These are phyloP conservation scores for Polymixis lichenea DNA, from an alignment of 2,888 invertebrate genomes.

Conservation along the genomic window DNA sequence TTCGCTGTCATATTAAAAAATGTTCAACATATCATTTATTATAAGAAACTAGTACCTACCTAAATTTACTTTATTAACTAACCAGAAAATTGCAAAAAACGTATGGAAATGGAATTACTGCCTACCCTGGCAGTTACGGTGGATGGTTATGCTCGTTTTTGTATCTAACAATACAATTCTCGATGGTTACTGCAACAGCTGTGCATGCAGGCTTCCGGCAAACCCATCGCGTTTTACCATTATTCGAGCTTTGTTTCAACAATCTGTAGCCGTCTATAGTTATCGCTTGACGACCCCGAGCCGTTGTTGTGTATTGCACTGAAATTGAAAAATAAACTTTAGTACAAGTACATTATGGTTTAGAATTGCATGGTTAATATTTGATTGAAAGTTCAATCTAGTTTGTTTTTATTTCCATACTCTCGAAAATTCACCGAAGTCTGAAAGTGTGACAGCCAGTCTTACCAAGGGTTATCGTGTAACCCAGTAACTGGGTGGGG, in stretches of 20 bases:
- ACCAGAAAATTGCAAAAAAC: too few relatives aligned
- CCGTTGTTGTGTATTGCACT: slow-evolving; percentile 23
- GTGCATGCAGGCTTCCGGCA: slow-evolving; percentile 29
- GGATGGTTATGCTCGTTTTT: slow-evolving; percentile 34
- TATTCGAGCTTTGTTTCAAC: slow-evolving; percentile 12
- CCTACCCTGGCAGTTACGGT: not conserved
- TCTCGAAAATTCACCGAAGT: too few relatives aligned
- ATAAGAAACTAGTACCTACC: too few relatives aligned
- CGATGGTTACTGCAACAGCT: slow-evolving; percentile 21
- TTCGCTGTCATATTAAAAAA: too few relatives aligned
- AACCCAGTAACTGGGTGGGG: too few relatives aligned
- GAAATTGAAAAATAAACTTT: slow-evolving; percentile 9
- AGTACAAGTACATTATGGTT: not conserved
- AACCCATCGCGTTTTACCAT: slow-evolving; percentile 28
- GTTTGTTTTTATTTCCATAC: not conserved
- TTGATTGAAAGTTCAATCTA: too few relatives aligned
- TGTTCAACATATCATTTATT: too few relatives aligned
- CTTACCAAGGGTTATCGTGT: too few relatives aligned
- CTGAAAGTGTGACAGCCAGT: not conserved
- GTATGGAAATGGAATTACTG: too few relatives aligned
- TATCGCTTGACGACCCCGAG: slow-evolving; percentile 30
- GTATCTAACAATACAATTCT: slow-evolving; percentile 8
- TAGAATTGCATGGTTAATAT: not conserved
- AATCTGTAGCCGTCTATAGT: slow-evolving; percentile 19
- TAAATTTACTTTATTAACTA: too few relatives aligned